Evolutionary conservation across 2,113 vertebrate species (phyloP).

Genomic region (Protobothrops mucrosquamatus): DNA sequence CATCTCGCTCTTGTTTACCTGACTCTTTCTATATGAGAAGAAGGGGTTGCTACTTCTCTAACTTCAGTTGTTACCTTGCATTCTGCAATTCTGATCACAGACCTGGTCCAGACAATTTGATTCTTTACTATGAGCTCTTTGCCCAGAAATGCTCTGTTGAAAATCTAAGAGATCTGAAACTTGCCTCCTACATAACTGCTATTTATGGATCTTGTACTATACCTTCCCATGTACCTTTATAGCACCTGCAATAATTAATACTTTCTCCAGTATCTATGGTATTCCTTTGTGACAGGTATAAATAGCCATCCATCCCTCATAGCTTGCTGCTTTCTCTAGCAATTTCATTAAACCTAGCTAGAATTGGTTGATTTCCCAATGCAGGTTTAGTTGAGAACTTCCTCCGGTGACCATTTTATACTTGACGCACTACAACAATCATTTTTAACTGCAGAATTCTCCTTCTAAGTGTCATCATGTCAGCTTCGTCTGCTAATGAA

Average conservation of each 20-base stretch:
- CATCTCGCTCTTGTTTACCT: background rate
- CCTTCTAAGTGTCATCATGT: background rate
- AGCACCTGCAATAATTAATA: background rate
- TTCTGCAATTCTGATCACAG: background rate
- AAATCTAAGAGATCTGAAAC: background rate
- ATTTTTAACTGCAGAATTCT: background rate
- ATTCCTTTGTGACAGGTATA: background rate
- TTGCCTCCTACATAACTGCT: background rate
- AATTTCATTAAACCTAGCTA: background rate
- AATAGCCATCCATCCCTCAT: background rate
- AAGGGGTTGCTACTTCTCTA: background rate
- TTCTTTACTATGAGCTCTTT: background rate
- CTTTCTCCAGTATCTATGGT: background rate
- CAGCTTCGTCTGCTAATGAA: background rate
- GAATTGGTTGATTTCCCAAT: background rate
- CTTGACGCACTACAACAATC: background rate
- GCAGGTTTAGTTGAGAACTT: background rate
- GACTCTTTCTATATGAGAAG: background rate
- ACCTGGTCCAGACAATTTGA: background rate
- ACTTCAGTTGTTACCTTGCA: background rate
- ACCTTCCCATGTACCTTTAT: background rate
- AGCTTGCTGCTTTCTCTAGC: background rate
- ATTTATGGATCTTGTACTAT: background rate
- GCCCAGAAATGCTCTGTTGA: background rate
- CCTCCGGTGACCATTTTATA: background rate